Evolutionary conservation across 2,113 vertebrate species (phyloP).

Genomic region (Spheniscus mendiculus): DNA sequence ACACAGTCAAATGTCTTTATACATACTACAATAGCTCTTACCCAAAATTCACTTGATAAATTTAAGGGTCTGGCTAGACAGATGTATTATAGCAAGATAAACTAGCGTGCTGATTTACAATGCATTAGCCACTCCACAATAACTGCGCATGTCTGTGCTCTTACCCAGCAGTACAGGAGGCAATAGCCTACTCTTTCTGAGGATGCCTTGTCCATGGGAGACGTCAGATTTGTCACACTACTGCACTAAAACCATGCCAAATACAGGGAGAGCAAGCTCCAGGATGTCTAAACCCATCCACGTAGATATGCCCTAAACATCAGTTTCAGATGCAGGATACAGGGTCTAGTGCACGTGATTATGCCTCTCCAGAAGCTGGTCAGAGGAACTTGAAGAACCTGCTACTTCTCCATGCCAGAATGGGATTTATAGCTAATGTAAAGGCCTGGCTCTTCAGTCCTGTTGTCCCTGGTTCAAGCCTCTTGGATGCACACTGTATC

Average conservation of each 20-base stretch:
- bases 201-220: not conserved
- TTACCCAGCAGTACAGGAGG: not conserved
- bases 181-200: not conserved
- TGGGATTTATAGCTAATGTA: not conserved
- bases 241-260: not conserved
- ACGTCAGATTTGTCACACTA: not conserved
- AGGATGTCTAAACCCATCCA: not conserved
- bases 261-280: not conserved
- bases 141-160: not conserved
- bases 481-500: not conserved
- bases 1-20: not conserved
- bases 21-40: not conserved
- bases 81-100: not conserved
- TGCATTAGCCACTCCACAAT: not conserved
- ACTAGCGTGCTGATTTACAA: not conserved
- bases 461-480: not conserved
- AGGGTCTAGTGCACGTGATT: too few relatives aligned
- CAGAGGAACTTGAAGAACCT: not conserved
- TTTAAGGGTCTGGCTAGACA: not conserved
- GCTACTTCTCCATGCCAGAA: not conserved
- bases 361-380: not conserved
- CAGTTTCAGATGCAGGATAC: not conserved
- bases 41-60: constrained; percentile 38
- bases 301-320: rapidly evolving
- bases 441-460: not conserved